These are phyloP conservation scores for Hesperia comma DNA, from an alignment of 2,888 invertebrate species.

Conservation along the genomic window DNA sequence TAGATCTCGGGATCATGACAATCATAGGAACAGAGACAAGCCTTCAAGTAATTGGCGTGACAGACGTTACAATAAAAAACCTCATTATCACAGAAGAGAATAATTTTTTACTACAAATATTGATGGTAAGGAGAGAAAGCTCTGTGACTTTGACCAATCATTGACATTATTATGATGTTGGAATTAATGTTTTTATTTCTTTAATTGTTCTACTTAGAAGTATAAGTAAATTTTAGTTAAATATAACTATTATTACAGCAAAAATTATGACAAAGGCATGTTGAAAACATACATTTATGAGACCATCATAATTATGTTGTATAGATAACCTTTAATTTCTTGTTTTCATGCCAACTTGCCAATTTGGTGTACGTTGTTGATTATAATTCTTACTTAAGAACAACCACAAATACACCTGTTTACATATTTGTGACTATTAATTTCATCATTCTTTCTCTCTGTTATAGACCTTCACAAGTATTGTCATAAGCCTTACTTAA, in stretches of 20 bases:
- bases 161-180: neutral
- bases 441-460: too few relatives aligned
- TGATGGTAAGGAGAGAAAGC: neutral
- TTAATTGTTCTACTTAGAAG: neutral
- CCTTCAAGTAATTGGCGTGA: slow-evolving; percentile 58
- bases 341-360: too few relatives aligned
- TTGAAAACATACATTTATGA: too few relatives aligned
- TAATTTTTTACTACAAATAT: slow-evolving; percentile 20
- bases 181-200: neutral
- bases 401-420: too few relatives aligned
- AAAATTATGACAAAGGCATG: too few relatives aligned
- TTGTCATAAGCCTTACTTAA: too few relatives aligned
- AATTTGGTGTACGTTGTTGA: too few relatives aligned
- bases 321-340: neutral
- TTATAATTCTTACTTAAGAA: too few relatives aligned
- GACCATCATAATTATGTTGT: too few relatives aligned
- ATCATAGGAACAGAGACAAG: slow-evolving; percentile 45
- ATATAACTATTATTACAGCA: neutral
- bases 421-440: too few relatives aligned
- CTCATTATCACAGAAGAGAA: slow-evolving; percentile 60
- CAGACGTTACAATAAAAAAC: slow-evolving; percentile 50
- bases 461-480: too few relatives aligned
- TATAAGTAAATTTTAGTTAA: slow-evolving; percentile 1
- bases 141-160: neutral
- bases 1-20: slow-evolving; percentile 50